Conservation (phyloP, 1,140 invertebrate genomes). For the Meteorus sp. region DNA sequence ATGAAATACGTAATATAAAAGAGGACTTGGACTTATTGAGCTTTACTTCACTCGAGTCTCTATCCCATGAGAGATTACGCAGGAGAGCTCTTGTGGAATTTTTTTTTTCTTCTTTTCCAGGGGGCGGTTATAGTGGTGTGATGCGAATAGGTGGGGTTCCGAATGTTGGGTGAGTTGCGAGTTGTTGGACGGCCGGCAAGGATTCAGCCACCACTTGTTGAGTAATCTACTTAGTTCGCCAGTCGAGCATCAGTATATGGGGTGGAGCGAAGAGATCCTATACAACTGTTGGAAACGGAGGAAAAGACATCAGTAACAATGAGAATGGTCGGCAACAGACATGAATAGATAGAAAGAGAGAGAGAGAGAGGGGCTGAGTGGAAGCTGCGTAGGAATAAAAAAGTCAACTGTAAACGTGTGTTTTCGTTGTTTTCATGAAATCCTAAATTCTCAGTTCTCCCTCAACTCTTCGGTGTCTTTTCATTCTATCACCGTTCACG, state of each 20-base stretch:
- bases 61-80: constrained; percentile 6
- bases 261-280: constrained; percentile 13
- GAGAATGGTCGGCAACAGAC: no score
- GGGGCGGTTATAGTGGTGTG: no score
- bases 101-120: no score
- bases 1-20: no score
- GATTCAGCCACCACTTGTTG: constrained; percentile 58
- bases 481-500: not conserved
- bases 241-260: constrained; percentile 36
- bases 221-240: constrained; percentile 57
- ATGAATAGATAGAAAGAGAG: constrained; percentile 2
- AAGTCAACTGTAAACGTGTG: no score
- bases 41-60: no score
- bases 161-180: constrained; percentile 29
- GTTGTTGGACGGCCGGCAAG: constrained; percentile 41
- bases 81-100: constrained; percentile 11
- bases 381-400: no score
- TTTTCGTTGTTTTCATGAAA: not conserved
- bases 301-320: constrained; percentile 26
- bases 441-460: constrained; percentile 1
- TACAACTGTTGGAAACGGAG: constrained; percentile 18
- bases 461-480: not conserved
- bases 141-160: no score
- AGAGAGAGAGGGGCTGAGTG: constrained; percentile 19
- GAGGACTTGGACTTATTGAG: no score